Evolutionary conservation across 2,113 vertebrate genomes (phyloP).

Genomic region (Chionis minor): DNA sequence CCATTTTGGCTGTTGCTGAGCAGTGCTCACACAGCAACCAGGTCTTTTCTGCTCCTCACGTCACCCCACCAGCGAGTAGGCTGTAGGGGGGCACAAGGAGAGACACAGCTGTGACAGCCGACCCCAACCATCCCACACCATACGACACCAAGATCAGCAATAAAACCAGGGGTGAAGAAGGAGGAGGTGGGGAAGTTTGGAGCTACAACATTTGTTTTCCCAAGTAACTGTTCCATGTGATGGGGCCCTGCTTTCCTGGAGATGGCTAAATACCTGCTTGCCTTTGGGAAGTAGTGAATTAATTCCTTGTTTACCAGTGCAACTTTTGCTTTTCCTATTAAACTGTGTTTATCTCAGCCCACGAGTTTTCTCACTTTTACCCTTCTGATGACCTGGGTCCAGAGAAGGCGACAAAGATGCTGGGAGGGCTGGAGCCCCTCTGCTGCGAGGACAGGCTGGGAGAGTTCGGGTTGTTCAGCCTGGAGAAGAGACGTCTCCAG

Average conservation of each 20-base stretch:
- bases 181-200: background rate
- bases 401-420: background rate
- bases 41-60: background rate
- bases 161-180: background rate
- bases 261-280: background rate
- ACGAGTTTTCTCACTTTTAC: background rate
- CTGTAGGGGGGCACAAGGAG: background rate
- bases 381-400: background rate
- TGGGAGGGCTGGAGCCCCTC: background rate
- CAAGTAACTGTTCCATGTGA: background rate
- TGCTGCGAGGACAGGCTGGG: background rate
- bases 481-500: background rate
- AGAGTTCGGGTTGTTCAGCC: background rate
- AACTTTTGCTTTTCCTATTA: background rate
- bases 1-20: background rate
- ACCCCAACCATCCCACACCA: background rate
- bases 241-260: background rate
- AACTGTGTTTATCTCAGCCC: background rate
- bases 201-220: background rate
- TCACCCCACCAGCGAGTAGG: background rate
- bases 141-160: background rate
- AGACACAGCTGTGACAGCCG: background rate
- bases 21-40: rapidly evolving
- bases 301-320: background rate
- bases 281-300: background rate